Conservation (phyloP, 2,888 invertebrate genomes). For the Argyra leucocephala region DNA sequence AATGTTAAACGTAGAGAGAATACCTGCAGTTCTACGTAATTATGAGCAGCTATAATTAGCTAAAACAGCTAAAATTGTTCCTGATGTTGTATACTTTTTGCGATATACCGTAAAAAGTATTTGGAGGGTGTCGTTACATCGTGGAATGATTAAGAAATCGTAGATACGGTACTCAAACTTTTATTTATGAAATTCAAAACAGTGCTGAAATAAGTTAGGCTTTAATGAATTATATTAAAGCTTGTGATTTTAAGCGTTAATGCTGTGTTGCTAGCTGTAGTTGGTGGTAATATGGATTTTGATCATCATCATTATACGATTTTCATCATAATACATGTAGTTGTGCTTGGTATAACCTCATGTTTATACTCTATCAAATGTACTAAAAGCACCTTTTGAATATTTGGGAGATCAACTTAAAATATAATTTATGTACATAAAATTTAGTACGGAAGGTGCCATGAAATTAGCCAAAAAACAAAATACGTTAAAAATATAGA, state of each 20-base stretch:
- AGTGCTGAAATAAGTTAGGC: conserved; percentile 96
- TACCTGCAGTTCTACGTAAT: conserved; percentile 91
- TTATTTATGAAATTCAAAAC: conserved; percentile 99
- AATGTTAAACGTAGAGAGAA: conserved; percentile 96
- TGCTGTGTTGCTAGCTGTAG: conserved; percentile 94
- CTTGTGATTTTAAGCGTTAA: conserved; percentile 98
- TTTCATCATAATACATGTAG: no score
- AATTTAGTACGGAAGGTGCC: conserved; percentile 95
- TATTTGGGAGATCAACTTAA: conserved; percentile 95
- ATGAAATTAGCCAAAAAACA: conserved; percentile 80
- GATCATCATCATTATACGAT: conserved; percentile 92
- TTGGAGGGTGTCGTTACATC: conserved; percentile 92
- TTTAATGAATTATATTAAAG: conserved; percentile 91
- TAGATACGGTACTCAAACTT: conserved; percentile 90
- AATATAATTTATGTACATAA: conserved; percentile 80
- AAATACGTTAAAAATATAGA: conserved; percentile 98
- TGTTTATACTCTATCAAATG: conserved; percentile 96
- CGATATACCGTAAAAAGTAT: conserved; percentile 93
- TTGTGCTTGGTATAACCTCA: conserved; percentile 99
- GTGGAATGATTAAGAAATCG: conserved; percentile 95
- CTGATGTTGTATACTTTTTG: conserved; percentile 98
- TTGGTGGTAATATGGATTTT: conserved; percentile 97
- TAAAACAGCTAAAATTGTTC: conserved; percentile 78
- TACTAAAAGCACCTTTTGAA: conserved; percentile 88
- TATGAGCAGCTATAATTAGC: conserved; percentile 92